These are phyloP conservation scores for Hymenochirus boettgeri DNA, from an alignment of 2,113 vertebrate species.

Conservation along the genomic window DNA sequence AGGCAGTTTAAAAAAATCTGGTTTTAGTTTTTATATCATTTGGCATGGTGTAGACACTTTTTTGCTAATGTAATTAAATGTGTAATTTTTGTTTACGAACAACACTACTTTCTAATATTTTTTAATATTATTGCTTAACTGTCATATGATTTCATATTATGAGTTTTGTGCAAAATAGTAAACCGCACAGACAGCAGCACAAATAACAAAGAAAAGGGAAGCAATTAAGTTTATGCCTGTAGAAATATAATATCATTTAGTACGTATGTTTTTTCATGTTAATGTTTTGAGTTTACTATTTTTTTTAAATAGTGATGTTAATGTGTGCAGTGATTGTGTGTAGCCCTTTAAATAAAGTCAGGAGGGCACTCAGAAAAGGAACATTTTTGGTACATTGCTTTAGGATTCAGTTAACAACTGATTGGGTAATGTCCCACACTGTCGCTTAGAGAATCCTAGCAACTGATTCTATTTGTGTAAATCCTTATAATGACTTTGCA, in stretches of 20 bases:
- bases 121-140: not conserved
- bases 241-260: not conserved
- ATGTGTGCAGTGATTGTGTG: not conserved
- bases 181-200: not conserved
- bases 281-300: not conserved
- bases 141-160: not conserved
- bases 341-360: not conserved
- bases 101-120: not conserved
- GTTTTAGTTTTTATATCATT: conserved; percentile 54
- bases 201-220: not conserved
- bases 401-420: not conserved
- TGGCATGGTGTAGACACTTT: not conserved
- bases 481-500: not conserved
- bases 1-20: too few relatives aligned
- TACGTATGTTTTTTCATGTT: not conserved
- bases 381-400: not conserved
- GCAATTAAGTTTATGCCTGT: not conserved
- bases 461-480: not conserved
- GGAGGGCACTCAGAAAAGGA: not conserved
- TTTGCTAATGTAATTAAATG: not conserved
- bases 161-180: not conserved
- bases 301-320: not conserved
- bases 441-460: not conserved
- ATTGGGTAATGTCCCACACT: conserved; percentile 1
- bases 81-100: not conserved